Percentiles rank a stretch among this genome's conserved stretches.
phyloP scores from a whole-genome alignment of 2,797 vertebrate genomes.

The Sebastes minor region DNA sequence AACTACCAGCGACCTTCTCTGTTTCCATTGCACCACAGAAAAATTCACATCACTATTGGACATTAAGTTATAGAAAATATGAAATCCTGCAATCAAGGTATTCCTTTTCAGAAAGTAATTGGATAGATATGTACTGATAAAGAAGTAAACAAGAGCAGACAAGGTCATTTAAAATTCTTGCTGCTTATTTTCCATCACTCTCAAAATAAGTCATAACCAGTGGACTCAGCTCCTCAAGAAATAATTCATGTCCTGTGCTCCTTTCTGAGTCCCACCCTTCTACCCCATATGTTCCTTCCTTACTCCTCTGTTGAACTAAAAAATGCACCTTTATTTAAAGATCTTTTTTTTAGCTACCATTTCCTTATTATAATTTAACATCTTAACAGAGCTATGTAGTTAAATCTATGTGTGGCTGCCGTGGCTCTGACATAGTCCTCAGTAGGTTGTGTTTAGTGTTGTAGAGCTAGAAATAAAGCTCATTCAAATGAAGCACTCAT shows the following conservation, averaged over 20 bases:
- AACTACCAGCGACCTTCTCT: neutral
- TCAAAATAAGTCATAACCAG: constrained; percentile 9
- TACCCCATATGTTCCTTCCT: neutral
- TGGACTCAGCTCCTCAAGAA: constrained; percentile 29
- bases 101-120: neutral
- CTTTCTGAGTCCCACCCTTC: neutral
- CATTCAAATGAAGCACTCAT: neutral
- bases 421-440: neutral
- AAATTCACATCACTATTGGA: neutral
- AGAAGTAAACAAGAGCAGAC: neutral
- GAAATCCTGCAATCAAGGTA: neutral
- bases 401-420: neutral
- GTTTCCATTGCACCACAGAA: neutral
- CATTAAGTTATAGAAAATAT: neutral
- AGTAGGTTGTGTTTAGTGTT: neutral
- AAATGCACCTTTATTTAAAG: neutral
- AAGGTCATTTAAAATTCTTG: constrained; percentile 2
- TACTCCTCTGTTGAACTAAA: neutral
- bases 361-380: neutral
- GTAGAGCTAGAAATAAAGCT: neutral
- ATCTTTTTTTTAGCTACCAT: neutral
- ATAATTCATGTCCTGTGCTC: constrained; percentile 49
- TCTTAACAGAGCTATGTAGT: neutral
- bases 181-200: neutral
- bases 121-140: neutral